phyloP scores from a whole-genome alignment of 2,797 vertebrate species.

The Eulemur rubriventer region DNA sequence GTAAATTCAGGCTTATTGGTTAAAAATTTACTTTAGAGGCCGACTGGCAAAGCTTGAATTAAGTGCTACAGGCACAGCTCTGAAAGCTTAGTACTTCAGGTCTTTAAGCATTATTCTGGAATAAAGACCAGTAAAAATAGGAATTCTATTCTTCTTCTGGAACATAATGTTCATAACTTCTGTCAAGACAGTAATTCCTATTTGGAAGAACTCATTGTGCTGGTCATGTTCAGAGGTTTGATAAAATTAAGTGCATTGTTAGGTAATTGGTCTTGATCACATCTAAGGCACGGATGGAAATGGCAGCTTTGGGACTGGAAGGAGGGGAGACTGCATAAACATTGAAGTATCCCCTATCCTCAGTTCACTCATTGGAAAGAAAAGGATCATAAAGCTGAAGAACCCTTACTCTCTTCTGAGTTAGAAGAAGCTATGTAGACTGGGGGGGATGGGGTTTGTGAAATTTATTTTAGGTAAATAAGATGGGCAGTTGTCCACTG shows the following conservation, averaged over 20 bases:
- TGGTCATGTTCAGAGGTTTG: not conserved
- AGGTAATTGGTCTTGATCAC: not conserved
- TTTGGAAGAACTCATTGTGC: not conserved
- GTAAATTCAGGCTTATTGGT: slow-evolving; percentile 14
- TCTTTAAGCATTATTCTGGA: slow-evolving; percentile 11
- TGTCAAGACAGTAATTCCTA: not conserved
- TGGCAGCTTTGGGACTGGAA: not conserved
- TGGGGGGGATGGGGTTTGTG: not conserved
- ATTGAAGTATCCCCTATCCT: not conserved
- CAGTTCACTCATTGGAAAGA: not conserved
- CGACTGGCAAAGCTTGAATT: not conserved
- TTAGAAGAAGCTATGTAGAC: not conserved
- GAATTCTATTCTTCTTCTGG: not conserved
- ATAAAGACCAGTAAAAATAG: not conserved
- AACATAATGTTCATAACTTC: not conserved
- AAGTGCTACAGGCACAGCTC: not conserved
- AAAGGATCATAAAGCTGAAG: not conserved
- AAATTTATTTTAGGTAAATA: not conserved
- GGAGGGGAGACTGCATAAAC: not conserved
- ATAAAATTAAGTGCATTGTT: not conserved
- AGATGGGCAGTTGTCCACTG: not conserved
- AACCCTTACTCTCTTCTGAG: not conserved
- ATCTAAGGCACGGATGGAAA: not conserved
- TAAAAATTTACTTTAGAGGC: not conserved
- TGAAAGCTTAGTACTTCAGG: not conserved